phyloP scores from a whole-genome alignment of 2,797 vertebrate species.

The Mormyrops attenuatus region DNA sequence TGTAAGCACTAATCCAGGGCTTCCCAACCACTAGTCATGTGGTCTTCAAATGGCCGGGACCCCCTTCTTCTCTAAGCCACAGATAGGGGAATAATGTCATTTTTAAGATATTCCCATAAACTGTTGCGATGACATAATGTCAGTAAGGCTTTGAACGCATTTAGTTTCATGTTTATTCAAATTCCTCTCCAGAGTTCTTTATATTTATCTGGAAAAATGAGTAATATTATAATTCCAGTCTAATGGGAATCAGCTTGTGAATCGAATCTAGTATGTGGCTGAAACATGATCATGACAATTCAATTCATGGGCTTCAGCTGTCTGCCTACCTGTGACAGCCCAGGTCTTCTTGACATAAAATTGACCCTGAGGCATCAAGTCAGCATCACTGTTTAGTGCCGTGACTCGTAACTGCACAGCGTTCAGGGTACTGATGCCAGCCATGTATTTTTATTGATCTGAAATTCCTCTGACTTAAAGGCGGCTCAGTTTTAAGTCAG shows the following conservation, averaged over 20 bases:
- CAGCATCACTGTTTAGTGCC: neutral
- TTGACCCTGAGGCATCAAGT: neutral
- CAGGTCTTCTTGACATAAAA: neutral
- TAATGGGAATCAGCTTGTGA: neutral
- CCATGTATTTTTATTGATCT: neutral
- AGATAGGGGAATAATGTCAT: slow-evolving; percentile 37
- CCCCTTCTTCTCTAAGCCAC: slow-evolving; percentile 6
- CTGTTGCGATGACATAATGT: slow-evolving; percentile 36
- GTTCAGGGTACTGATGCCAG: neutral
- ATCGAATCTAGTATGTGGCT: neutral
- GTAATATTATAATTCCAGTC: neutral
- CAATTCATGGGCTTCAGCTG: neutral
- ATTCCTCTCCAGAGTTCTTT: slow-evolving; percentile 26
- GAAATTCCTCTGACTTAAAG: neutral
- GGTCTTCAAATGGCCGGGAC: neutral
- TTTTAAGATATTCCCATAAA: slow-evolving; percentile 21
- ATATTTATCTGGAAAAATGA: neutral
- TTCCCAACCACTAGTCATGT: neutral
- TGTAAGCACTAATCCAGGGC: neutral
- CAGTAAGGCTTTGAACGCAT: slow-evolving; percentile 33
- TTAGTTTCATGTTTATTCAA: slow-evolving; percentile 33
- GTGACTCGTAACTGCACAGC: neutral
- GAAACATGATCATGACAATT: neutral
- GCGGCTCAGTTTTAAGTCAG: neutral
- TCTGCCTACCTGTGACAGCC: neutral